Conservation (phyloP, 2,113 vertebrate genomes). For the Campylomormyrus numenius region DNA sequence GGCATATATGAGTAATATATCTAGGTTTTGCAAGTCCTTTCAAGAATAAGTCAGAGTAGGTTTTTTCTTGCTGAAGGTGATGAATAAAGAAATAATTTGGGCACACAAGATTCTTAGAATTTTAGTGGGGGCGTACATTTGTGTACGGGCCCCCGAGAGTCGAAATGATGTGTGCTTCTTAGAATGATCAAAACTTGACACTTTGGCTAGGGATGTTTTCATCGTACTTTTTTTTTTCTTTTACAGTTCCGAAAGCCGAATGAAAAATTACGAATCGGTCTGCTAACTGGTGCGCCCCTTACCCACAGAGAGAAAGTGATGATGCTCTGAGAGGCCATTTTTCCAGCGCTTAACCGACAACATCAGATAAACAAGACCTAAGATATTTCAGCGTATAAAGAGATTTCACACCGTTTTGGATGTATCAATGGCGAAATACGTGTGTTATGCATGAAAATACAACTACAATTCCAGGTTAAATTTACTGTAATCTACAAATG, state of each 20-base stretch:
- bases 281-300: background rate
- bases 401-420: conserved; percentile 7
- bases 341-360: conserved; percentile 13
- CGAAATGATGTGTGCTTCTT: conserved; percentile 45
- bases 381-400: background rate
- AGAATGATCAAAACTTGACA: conserved; percentile 48
- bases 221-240: conserved; percentile 10
- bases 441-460: background rate
- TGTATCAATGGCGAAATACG: background rate
- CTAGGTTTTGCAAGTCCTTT: conserved; percentile 41
- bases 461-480: background rate
- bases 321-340: conserved; percentile 13
- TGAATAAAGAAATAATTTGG: conserved; percentile 35
- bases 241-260: conserved; percentile 15
- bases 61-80: conserved; percentile 28
- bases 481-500: background rate
- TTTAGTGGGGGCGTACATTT: conserved; percentile 45
- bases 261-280: conserved; percentile 14
- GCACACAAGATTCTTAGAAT: conserved; percentile 56
- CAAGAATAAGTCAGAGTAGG: conserved; percentile 44
- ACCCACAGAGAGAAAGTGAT: conserved; percentile 18
- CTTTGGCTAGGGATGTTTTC: background rate
- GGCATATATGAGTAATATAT: conserved; percentile 28
- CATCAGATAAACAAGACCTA: conserved; percentile 4
- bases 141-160: conserved; percentile 33